Evolutionary conservation across 2,888 invertebrate species (phyloP), one percentile per base, ranked within the genome.

Genomic region (Tridacna gigas): DNA sequence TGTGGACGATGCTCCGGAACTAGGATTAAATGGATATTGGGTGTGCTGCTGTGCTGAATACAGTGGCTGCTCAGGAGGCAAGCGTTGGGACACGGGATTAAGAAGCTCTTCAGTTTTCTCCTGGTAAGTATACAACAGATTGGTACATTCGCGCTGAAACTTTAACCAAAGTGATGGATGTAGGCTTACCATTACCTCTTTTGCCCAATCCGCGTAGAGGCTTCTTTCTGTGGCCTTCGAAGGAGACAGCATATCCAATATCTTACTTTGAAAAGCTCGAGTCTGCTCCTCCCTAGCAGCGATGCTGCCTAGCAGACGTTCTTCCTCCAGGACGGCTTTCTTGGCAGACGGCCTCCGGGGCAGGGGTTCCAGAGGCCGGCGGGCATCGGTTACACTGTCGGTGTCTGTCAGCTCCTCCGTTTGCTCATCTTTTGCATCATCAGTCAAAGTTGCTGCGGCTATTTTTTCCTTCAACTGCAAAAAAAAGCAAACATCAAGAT

Each of bases 211-310:
- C 71, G 74, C 78, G 37, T 74, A 78, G 18, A 25, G 37, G n/a
- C 78, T 74, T 61, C 82, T 79, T 67, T 79, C 75, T 22, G 78
- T 82, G 25, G 74, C 77, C 74, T 78, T 82, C 22, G 77, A 28
- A n/a, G 74, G 82, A 77, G 77, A 69, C 73, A 82, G 63, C 82
- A 82, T 82, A 51, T 78, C 79, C 61, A 79, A 74, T 20, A 79
- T 74, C 67, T 79, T 74, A 15, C 65, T 69, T 67, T 82, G 82
- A 26, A 82, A 79, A 67, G 82, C 67, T 37, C 77, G 63, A 28
- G 69, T 74, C 82, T 82, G 78, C 74, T 79, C 78, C 13, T 51
- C 78, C 60, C 82, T 82, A 67, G 67, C 74, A 67, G 74, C 79
- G 60, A 83, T 83, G 65, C 61, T 76, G 71, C 79, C 75, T 25